Base-by-base conservation (phyloP, 2,888 invertebrate genomes). In the Drosophila maculinotata region DNA sequence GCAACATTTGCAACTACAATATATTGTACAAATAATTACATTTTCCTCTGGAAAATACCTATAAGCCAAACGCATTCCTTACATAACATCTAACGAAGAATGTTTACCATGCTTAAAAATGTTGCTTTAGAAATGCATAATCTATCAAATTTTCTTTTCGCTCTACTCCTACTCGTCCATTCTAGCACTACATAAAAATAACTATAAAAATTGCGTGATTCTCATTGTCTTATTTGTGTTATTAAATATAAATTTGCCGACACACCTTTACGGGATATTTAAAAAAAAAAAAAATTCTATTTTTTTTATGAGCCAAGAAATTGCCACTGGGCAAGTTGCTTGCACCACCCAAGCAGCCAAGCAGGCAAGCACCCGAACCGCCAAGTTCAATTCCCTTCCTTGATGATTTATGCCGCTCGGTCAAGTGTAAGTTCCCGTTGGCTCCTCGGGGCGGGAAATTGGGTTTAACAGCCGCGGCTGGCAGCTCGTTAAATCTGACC, bases 371-470 rank as follows among this genome's bases (percentile, higher is more conserved):
- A n/a, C 45, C 47, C 23, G 14, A 26, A 44, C 56, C 59, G 14
- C 28, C 56, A 33, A 28, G 35, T 53, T 35, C 42, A 52, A 54
- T 62, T 58, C 60, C 62, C 59, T n/a, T 51, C 38, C 60, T 49
- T 51, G 52, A 59, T 83, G 83, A 83, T 83, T 83, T 83, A 88
- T 83, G 83, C 88, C 63, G 65, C 66, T 76, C 83, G 88, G 83
- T 83, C 83, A 83, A 83, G 88, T 83, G 88, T 86, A 86, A 87
- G 87, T 84, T 69, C 47, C 68, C 67, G 68, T 66, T 68, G 69
- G 68, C 73, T 73, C 64, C 69, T 76, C 45, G 44, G 67, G 86
- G 48, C 76, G 63, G 82, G 82, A 81, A 85, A 78, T 87, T 87
- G 86, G 68, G 85, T 81, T 81, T 81, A 87, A 87, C 81, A 62